Evolutionary conservation across 1,140 invertebrate species (phyloP), one percentile per base, ranked within the genome.

Genomic region (Drosophila ironensis): DNA sequence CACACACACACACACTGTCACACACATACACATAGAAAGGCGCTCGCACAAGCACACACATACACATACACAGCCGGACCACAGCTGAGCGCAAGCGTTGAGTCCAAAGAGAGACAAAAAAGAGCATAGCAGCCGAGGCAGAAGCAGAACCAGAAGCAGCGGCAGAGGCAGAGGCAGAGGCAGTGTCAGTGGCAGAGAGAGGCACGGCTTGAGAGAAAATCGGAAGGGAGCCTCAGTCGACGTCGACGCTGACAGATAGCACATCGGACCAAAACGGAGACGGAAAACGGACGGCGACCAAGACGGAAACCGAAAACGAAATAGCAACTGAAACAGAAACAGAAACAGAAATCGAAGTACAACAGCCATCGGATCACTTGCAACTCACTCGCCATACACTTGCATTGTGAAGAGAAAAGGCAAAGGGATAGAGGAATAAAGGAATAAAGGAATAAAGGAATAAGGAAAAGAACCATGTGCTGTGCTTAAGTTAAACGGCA

Each of bases 401-500:
- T n/a, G n/a, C n/a, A n/a, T n/a, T 57, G 33, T 42, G 69, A 37
- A 44, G 50, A 72, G 30, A 35, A 30, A 51, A 59, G 27, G 27
- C 11, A 33, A n/a, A 56, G 7, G 44, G 24, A 38, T 40, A 45
- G 50, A 59, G 52, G 35, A 69, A 35, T 56, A 30, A 57, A 68
- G 25, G 64, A 56, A 25, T n/a, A n/a, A n/a, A 56, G 7, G 44
- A 28, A 38, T 40, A 45, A 57, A 59, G 52, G 35, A 69, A 35
- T 56, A 30, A 57, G 57, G 25, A 63, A 56, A 25, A 73, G 59
- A 60, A 54, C 68, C 48, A 74, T 70, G 76, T 81, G 75, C 76
- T 81, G 75, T 81, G 75, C 66, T 57, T 78, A 63, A 63, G 19
- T 28, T 41, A 42, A 53, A 38, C 20, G 47, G 20, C 19, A 33